Conservation (phyloP, 2,113 vertebrate genomes). For the Vimba vimba region DNA sequence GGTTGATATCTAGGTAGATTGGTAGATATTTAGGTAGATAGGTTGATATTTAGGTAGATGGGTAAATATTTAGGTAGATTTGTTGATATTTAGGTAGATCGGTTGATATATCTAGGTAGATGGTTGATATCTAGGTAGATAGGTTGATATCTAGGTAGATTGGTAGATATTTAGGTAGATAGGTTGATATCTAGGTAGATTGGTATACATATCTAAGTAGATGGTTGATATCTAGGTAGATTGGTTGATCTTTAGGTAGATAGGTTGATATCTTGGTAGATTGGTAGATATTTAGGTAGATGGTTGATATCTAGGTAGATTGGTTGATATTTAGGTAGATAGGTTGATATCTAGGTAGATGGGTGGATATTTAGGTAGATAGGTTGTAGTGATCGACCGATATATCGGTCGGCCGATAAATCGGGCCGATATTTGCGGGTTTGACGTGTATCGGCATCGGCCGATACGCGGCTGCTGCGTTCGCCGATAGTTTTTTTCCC, state of each 20-base stretch:
- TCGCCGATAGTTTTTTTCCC: no score
- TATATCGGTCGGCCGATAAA: no score
- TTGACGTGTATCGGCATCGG: no score
- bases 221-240: no score
- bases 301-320: background rate
- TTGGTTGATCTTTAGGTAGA: no score
- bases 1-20: background rate
- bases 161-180: background rate
- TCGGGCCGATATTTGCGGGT: no score
- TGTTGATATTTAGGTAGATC: background rate
- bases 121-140: background rate
- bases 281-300: background rate
- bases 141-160: background rate
- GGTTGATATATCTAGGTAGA: background rate
- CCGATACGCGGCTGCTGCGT: no score
- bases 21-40: background rate
- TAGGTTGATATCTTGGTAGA: no score
- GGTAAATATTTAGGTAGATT: background rate
- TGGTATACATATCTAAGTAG: background rate
- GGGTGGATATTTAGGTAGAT: no score
- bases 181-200: no score
- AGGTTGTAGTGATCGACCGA: no score
- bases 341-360: no score
- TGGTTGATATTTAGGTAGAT: accelerated
- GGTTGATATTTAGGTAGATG: background rate